Conservation (phyloP, 1,140 invertebrate species). For the Cardiocondyla obscurior region DNA sequence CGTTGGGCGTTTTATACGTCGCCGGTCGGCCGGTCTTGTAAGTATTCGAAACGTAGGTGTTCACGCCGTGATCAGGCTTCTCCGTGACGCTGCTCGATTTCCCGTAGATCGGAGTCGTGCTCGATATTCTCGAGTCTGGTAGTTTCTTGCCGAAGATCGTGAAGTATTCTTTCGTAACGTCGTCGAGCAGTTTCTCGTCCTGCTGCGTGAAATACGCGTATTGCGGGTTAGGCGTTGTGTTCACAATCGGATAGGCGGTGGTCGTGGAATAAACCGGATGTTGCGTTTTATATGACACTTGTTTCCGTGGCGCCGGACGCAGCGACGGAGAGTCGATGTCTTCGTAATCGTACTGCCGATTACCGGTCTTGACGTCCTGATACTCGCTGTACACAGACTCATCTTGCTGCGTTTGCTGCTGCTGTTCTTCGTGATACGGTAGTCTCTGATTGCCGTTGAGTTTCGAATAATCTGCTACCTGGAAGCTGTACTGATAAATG, state of each 20-base stretch:
- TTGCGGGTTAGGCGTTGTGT: conserved; percentile 86
- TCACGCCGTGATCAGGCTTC: conserved; percentile 76
- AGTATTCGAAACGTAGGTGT: conserved; percentile 66
- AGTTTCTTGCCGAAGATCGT: conserved; percentile 90
- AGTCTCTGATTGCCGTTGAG: conserved; percentile 63
- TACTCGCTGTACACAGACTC: conserved; percentile 70
- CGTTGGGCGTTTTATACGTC: conserved; percentile 79
- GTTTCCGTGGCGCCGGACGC: conserved; percentile 54
- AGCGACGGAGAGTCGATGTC: conserved; percentile 51
- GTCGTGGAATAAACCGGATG: conserved; percentile 58
- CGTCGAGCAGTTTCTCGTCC: conserved; percentile 88
- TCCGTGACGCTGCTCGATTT: conserved; percentile 82
- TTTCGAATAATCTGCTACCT: conserved; percentile 83
- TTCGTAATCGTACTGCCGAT: conserved; percentile 73
- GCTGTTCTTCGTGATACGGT: conserved; percentile 63
- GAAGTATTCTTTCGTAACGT: conserved; percentile 91
- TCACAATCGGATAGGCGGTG: conserved; percentile 70
- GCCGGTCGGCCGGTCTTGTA: conserved; percentile 77
- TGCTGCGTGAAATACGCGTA: conserved; percentile 89
- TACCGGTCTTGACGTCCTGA: conserved; percentile 63
- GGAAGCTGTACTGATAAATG: conserved; percentile 86
- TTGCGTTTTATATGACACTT: conserved; percentile 58
- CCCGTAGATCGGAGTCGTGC: conserved; percentile 85
- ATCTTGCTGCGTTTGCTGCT: conserved; percentile 59
- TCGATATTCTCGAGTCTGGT: conserved; percentile 79